Conservation (phyloP, 2,888 invertebrate species). For the Dermolepida albohirtum region DNA sequence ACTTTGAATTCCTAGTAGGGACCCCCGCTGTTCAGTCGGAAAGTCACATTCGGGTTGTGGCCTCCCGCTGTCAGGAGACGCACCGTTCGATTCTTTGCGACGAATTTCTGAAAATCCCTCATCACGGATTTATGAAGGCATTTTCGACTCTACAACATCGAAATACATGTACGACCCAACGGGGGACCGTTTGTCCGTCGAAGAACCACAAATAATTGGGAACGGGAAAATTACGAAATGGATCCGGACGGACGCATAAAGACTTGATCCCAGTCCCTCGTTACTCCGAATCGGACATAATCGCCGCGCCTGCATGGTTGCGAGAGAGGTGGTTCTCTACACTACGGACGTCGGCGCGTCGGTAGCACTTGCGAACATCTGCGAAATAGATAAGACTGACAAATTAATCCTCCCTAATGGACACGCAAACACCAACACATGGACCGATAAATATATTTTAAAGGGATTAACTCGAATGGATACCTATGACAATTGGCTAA, state of each 20-base stretch:
- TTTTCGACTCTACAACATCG: conserved; percentile 48
- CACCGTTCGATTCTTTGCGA: conserved; percentile 49
- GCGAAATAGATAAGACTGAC: conserved; percentile 39
- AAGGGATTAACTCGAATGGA: conserved; percentile 35
- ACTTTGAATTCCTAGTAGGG: conserved; percentile 37
- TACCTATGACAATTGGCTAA: conserved; percentile 29
- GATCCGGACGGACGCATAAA: conserved; percentile 30
- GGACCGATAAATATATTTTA: conserved; percentile 33
- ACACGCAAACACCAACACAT: conserved; percentile 40
- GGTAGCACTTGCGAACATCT: conserved; percentile 39
- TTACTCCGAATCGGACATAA: conserved; percentile 28
- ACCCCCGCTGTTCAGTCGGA: conserved; percentile 43
- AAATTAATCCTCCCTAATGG: conserved; percentile 41
- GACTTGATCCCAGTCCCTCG: conserved; percentile 26
- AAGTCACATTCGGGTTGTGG: conserved; percentile 49
- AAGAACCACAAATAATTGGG: conserved; percentile 36
- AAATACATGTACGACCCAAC: conserved; percentile 48
- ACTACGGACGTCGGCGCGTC: conserved; percentile 6
- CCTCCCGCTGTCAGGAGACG: conserved; percentile 49
- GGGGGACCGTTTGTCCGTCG: conserved; percentile 44
- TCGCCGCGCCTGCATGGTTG: conserved; percentile 21
- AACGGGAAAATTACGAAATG: conserved; percentile 34
- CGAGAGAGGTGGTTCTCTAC: background rate
- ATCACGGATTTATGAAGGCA: conserved; percentile 51
- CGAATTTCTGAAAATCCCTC: conserved; percentile 53